phyloP scores from a whole-genome alignment of 2,113 vertebrate species.

The Percopsis transmontana region DNA sequence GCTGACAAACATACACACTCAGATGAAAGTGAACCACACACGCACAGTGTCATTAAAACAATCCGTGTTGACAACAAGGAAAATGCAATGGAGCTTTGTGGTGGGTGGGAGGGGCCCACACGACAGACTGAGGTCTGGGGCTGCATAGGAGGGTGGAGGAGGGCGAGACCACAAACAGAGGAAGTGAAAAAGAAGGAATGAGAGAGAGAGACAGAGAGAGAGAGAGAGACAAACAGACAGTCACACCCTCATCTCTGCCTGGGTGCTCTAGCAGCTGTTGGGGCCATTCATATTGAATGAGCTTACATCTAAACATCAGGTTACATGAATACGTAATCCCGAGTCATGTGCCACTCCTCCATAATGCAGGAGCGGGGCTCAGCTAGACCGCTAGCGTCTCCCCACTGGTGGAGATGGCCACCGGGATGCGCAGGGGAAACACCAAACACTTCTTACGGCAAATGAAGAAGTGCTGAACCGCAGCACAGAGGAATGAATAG shows the following conservation, averaged over 20 bases:
- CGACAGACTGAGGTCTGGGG: slow-evolving; percentile 44
- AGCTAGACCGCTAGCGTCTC: slow-evolving; percentile 20
- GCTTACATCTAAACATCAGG: slow-evolving; percentile 71
- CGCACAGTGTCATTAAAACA: slow-evolving; percentile 32
- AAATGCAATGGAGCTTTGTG: slow-evolving; percentile 40
- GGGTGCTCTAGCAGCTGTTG: slow-evolving; percentile 55
- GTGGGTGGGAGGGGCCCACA: slow-evolving; percentile 42
- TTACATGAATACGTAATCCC: slow-evolving; percentile 70
- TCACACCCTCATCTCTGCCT: slow-evolving; percentile 22
- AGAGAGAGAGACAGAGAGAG: not conserved
- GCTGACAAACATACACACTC: slow-evolving; percentile 25
- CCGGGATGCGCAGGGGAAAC: slow-evolving; percentile 11
- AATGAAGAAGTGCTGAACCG: slow-evolving; percentile 3
- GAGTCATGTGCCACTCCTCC: slow-evolving; percentile 53
- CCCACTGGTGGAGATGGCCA: slow-evolving; percentile 23
- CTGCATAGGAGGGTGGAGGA: slow-evolving; percentile 51
- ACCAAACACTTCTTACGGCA: too few species aligned
- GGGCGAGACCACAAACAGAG: slow-evolving; percentile 26
- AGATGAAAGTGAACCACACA: slow-evolving; percentile 36
- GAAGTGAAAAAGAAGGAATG: not conserved
- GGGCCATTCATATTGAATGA: slow-evolving; percentile 73
- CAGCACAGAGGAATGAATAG: not conserved
- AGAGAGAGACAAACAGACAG: not conserved
- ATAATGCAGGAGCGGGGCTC: slow-evolving; percentile 56
- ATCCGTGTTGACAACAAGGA: slow-evolving; percentile 20